Evolutionary conservation across 2,113 vertebrate species (phyloP).

Genomic region (Pipra filicauda): DNA sequence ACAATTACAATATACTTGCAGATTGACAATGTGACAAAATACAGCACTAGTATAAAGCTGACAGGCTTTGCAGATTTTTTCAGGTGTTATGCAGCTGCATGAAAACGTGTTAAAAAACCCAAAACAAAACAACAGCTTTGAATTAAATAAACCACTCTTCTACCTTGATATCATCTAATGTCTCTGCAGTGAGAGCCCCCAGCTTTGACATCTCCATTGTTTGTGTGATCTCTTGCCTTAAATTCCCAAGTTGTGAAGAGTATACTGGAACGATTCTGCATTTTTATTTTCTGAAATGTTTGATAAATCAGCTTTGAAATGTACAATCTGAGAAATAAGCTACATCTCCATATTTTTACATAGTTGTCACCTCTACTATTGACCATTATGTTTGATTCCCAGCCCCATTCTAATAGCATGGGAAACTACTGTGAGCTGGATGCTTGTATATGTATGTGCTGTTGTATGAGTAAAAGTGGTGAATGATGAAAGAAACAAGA

Average conservation of each 20-base stretch:
- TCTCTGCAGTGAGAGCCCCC: neutral
- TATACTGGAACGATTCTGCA: neutral
- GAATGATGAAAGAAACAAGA: neutral
- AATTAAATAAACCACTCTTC: neutral
- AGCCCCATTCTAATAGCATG: neutral
- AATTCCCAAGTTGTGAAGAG: neutral
- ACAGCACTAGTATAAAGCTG: neutral
- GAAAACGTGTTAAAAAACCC: neutral
- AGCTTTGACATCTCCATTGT: neutral
- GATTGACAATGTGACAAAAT: neutral
- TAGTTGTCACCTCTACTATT: neutral
- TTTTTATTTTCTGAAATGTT: neutral
- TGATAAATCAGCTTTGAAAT: neutral
- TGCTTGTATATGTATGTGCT: neutral
- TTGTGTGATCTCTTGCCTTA: neutral
- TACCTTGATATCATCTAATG: neutral
- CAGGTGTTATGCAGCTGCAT: neutral
- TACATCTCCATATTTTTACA: neutral
- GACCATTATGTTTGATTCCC: neutral
- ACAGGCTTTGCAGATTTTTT: neutral
- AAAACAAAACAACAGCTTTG: neutral
- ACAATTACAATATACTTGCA: neutral
- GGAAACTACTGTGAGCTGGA: neutral
- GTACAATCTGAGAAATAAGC: neutral
- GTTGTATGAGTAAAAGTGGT: neutral